Evolutionary conservation across 2,888 invertebrate genomes (phyloP).

Genomic region (Troglohyphantes excavatus): DNA sequence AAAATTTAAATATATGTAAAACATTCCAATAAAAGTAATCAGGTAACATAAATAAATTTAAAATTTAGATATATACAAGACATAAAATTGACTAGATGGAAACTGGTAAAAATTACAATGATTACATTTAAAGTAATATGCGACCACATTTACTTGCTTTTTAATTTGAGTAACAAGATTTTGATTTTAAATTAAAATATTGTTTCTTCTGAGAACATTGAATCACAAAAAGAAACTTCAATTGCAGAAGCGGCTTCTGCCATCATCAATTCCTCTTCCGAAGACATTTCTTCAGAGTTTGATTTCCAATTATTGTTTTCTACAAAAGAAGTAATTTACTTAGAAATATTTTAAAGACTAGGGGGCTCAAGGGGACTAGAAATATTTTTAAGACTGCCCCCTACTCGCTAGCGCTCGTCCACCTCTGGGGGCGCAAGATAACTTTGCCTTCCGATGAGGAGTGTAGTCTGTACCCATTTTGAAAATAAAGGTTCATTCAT

Average conservation of each 20-base stretch:
- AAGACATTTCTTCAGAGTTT: neutral
- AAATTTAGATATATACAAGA: neutral
- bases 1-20: no score
- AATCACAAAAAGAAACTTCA: conserved; percentile 30
- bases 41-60: no score
- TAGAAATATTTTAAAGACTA: no score
- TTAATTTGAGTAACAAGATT: neutral
- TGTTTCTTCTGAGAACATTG: conserved; percentile 62
- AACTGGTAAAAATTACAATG: neutral
- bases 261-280: conserved; percentile 63
- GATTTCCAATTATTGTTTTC: neutral
- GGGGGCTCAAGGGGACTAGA: no score
- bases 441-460: no score
- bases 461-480: no score
- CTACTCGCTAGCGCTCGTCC: no score
- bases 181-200: conserved; percentile 49
- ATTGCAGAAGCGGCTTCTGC: conserved; percentile 54
- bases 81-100: neutral
- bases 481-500: no score
- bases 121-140: neutral
- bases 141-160: neutral
- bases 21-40: no score
- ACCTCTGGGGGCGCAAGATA: no score
- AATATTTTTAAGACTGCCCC: no score
- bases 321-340: no score